Base-by-base conservation (phyloP, 2,113 vertebrate genomes). In the Upupa epops region DNA sequence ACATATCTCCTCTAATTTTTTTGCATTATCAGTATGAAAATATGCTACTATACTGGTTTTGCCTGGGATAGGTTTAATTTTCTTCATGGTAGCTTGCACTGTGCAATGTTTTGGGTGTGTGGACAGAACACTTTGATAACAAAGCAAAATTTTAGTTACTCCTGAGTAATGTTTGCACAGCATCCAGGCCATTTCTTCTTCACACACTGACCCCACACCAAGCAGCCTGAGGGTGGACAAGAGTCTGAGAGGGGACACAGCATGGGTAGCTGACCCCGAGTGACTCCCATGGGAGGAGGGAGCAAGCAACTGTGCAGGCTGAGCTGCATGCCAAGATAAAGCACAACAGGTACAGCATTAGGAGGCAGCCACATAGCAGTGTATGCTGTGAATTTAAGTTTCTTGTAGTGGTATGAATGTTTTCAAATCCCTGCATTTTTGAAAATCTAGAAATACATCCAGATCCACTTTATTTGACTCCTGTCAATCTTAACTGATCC, bases 161-260 rank as follows among this genome's bases (percentile, higher is more conserved):
- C 34, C 36, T 32, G 34, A 9, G 10, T 10, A 65, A 42, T 29
- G 29, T 28, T 73, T 10, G 32, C 2, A 65, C 11, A 60, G 34
- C 49, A 37, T 3, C 22, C 48, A 37, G 24, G 29, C 14, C 25
- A 13, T 31, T 80, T 61, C 55, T 76, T 36, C 45, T 58, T 25
- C 40, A 63, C 16, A 11, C 1, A 0, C 10, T n/a, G 34, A 5
- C 12, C 10, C 16, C 9, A 13, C n/a, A 32, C 28, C 0, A 0
- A 34, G 56, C 2, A 28, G 15, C 5, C 20, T 49, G 10, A 11
- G 6, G 9, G 2, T 49, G 28, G 25, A 5, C 42, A 79, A 16
- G 45, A 36, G 7, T 15, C 12, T 13, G 8, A 20, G 31, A 58
- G 18, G 11, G 22, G 51, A 25, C 29, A 56, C 34, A 45, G 72